Percentiles rank a stretch among this genome's conserved stretches.
Conservation (phyloP, 2,888 invertebrate species). For the Odontomyia ornata region DNA sequence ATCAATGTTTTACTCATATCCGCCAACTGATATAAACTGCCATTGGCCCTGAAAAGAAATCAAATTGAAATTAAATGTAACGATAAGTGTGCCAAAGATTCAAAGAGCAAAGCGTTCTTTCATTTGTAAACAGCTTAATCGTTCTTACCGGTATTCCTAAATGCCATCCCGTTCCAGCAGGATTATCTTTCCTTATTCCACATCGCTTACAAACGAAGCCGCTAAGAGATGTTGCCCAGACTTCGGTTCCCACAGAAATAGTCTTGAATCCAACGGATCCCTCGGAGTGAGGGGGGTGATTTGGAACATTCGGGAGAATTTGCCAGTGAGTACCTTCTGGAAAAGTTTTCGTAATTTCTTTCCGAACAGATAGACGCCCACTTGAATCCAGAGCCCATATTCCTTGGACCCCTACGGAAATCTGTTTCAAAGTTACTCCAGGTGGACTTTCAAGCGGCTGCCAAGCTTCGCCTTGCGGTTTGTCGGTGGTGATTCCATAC, state of each 20-base stretch:
- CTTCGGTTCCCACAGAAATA: conserved; percentile 76
- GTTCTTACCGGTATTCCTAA: conserved; percentile 69
- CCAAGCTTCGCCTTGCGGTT: conserved; percentile 78
- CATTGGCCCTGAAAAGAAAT: too few species aligned
- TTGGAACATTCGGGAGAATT: conserved; percentile 69
- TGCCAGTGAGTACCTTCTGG: conserved; percentile 90
- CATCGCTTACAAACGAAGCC: conserved; percentile 76
- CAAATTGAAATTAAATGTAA: too few species aligned
- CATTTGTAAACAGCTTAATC: too few species aligned
- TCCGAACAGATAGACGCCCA: conserved; percentile 79
- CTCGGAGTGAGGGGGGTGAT: conserved; percentile 69
- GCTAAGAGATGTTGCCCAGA: conserved; percentile 80
- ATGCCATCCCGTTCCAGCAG: conserved; percentile 83
- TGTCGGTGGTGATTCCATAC: conserved; percentile 75
- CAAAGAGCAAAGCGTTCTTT: too few species aligned
- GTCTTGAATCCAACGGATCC: conserved; percentile 71
- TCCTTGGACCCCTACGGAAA: conserved; percentile 76
- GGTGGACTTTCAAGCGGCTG: conserved; percentile 80
- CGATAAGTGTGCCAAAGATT: too few species aligned
- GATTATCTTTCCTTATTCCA: conserved; percentile 77
- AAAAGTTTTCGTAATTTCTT: conserved; percentile 77
- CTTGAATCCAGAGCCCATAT: conserved; percentile 84
- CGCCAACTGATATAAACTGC: too few species aligned
- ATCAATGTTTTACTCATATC: too few species aligned
- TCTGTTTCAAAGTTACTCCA: conserved; percentile 73